Evolutionary conservation across 2,113 vertebrate genomes (phyloP).

Genomic region (Ciconia boyciana): DNA sequence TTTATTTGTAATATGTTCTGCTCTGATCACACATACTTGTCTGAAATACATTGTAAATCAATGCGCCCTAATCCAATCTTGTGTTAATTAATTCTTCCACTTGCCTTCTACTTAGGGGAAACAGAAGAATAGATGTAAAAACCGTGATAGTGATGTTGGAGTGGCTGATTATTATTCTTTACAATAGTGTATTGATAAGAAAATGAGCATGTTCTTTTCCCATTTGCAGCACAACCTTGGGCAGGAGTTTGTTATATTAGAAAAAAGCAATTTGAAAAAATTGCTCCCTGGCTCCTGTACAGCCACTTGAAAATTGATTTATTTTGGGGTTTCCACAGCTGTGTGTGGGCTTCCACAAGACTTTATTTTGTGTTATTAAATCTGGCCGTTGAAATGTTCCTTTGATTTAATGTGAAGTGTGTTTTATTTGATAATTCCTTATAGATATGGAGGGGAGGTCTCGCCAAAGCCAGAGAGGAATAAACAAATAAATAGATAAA

Average conservation of each 20-base stretch:
- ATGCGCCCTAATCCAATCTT: background rate
- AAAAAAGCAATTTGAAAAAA: background rate
- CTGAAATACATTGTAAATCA: constrained; percentile 6
- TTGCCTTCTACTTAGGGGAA: background rate
- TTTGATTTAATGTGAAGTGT: constrained; percentile 49
- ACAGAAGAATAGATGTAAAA: constrained; percentile 20
- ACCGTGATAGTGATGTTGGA: background rate
- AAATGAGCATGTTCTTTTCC: background rate
- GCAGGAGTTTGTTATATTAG: background rate
- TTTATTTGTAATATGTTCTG: constrained; percentile 2
- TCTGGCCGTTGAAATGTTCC: constrained; percentile 53
- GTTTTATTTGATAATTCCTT: constrained; percentile 50
- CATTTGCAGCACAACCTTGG: constrained; percentile 12
- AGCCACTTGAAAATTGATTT: constrained; percentile 22
- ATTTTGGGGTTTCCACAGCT: constrained; percentile 13
- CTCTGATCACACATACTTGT: background rate
- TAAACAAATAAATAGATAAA: background rate
- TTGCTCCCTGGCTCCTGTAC: background rate
- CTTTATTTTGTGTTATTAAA: constrained; percentile 60
- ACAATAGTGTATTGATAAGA: background rate
- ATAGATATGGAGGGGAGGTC: constrained; percentile 10
- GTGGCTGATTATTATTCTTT: constrained; percentile 9
- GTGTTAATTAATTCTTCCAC: constrained; percentile 45
- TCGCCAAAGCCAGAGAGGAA: background rate
- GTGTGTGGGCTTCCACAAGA: background rate